Conservation (phyloP, 2,113 vertebrate species). For the Dendropsophus ebraccatus region DNA sequence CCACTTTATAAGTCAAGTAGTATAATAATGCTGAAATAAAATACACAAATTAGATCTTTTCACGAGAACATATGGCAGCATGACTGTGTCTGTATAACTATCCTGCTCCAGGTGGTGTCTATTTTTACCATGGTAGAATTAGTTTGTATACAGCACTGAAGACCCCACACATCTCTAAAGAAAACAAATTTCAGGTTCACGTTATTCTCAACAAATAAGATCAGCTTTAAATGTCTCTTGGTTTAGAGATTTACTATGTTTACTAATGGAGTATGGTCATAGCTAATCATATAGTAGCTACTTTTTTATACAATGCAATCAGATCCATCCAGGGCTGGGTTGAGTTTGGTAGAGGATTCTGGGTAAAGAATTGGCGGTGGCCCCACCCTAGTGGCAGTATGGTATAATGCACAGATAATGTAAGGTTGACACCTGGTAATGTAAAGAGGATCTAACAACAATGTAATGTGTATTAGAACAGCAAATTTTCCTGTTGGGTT, state of each 20-base stretch:
- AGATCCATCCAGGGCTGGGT: background rate
- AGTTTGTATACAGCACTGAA: conserved; percentile 39
- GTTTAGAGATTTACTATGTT: background rate
- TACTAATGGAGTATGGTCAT: background rate
- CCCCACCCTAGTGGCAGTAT: too few relatives aligned
- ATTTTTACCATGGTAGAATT: conserved; percentile 43
- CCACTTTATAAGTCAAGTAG: conserved; percentile 37
- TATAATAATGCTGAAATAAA: conserved; percentile 6
- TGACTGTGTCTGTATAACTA: conserved; percentile 28
- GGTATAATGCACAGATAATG: too few relatives aligned
- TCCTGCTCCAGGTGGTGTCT: conserved; percentile 40
- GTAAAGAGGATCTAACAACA: background rate
- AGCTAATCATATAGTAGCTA: background rate
- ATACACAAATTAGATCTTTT: conserved; percentile 34
- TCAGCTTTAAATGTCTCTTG: conserved; percentile 8
- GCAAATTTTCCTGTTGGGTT: background rate
- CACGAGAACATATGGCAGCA: conserved; percentile 31
- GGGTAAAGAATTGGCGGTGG: background rate
- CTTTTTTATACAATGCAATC: background rate
- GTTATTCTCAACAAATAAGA: conserved; percentile 24
- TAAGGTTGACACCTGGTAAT: background rate
- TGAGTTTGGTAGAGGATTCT: background rate
- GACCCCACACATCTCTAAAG: conserved; percentile 40
- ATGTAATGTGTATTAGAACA: too few relatives aligned
- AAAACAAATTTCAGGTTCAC: conserved; percentile 11